Percentiles rank a stretch among this genome's conserved stretches.
Conservation (phyloP, 2,113 vertebrate genomes). For the Scartelaos histophorus region DNA sequence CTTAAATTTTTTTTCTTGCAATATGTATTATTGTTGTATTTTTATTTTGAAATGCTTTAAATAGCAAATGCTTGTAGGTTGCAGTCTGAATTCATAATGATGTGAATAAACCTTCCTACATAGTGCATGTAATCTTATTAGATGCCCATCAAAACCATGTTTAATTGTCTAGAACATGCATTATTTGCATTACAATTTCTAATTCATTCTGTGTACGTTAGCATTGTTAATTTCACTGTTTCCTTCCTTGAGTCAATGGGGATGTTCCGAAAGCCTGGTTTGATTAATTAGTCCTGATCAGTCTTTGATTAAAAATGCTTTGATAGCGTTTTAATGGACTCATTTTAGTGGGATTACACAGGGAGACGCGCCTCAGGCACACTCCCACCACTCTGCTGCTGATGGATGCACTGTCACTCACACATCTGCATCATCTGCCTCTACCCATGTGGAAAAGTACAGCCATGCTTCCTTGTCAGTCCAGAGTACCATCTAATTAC, state of each 20-base stretch:
- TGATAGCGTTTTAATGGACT: slow-evolving; percentile 64
- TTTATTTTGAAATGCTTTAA: too few species aligned
- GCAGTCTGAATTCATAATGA: too few species aligned
- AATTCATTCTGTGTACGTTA: slow-evolving; percentile 30
- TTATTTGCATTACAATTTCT: slow-evolving; percentile 26
- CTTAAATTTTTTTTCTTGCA: too few species aligned
- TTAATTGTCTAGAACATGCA: slow-evolving; percentile 29
- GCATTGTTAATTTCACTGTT: slow-evolving; percentile 30
- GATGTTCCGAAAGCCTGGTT: slow-evolving; percentile 39
- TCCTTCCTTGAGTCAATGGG: slow-evolving; percentile 31
- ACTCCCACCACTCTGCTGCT: slow-evolving; percentile 36
- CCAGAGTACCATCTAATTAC: slow-evolving; percentile 12
- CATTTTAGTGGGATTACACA: slow-evolving; percentile 59
- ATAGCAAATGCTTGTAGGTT: too few species aligned
- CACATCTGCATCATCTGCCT: slow-evolving; percentile 9
- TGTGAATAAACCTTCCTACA: too few species aligned
- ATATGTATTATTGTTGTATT: too few species aligned
- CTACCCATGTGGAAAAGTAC: slow-evolving; percentile 13
- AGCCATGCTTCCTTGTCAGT: slow-evolving; percentile 17
- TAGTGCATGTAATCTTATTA: not conserved
- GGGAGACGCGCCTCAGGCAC: slow-evolving; percentile 50
- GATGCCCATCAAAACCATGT: slow-evolving; percentile 4
- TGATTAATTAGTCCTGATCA: slow-evolving; percentile 66
- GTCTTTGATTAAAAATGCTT: slow-evolving; percentile 66
- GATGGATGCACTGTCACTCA: slow-evolving; percentile 54